Evolutionary conservation across 2,888 invertebrate species (phyloP).

Genomic region (Phytoseiulus persimilis): DNA sequence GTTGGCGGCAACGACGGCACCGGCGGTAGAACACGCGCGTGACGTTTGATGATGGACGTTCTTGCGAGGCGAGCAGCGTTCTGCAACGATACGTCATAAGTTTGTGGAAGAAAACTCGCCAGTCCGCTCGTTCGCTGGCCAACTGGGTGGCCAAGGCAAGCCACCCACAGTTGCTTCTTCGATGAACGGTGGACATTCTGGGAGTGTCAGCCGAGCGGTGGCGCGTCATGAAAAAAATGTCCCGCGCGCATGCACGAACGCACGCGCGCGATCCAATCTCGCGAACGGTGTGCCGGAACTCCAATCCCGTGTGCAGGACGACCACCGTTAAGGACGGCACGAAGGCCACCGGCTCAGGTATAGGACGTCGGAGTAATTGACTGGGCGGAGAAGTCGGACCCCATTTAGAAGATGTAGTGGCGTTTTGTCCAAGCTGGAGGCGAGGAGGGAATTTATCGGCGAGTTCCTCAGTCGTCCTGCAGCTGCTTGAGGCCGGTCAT

Average conservation of each 20-base stretch:
- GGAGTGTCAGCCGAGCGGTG: neutral
- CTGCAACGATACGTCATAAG: neutral
- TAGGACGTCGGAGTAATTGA: neutral
- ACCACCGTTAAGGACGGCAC: neutral
- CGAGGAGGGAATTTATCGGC: neutral
- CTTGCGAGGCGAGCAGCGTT: neutral
- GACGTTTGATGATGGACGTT: slow-evolving; percentile 5
- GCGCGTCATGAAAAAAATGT: neutral
- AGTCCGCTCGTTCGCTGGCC: neutral
- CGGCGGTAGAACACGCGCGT: neutral
- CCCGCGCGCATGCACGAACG: neutral
- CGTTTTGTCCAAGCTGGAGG: neutral
- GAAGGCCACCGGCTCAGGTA: neutral
- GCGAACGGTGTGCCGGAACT: no score
- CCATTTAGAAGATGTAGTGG: neutral
- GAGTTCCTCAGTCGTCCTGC: neutral
- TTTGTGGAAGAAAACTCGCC: neutral
- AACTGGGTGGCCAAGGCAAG: neutral
- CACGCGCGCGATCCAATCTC: neutral
- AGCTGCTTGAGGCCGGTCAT: neutral
- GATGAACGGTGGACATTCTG: neutral
- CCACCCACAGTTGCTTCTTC: neutral
- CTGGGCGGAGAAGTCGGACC: neutral
- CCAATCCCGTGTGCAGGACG: neutral
- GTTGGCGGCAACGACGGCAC: neutral